phyloP scores from a whole-genome alignment of 2,113 vertebrate genomes.

The Azemiops feae region DNA sequence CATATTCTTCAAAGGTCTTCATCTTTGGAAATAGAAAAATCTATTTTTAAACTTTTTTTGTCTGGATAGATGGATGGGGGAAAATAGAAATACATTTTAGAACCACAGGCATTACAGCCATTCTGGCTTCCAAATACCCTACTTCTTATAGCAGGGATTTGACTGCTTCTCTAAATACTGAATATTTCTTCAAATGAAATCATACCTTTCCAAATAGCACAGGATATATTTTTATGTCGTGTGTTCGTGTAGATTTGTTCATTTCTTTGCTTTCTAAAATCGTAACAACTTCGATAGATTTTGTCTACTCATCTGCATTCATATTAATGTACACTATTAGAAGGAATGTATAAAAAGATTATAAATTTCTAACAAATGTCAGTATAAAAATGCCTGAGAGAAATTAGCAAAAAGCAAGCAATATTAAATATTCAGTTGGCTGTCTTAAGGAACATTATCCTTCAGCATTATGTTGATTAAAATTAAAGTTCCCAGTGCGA shows the following conservation, averaged over 20 bases:
- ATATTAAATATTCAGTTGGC: neutral
- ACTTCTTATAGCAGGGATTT: neutral
- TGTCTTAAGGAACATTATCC: neutral
- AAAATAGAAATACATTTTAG: neutral
- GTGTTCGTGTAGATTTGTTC: neutral
- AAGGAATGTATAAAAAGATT: neutral
- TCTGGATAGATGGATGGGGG: neutral
- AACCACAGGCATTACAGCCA: neutral
- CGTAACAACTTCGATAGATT: neutral
- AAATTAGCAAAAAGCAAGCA: slow-evolving; percentile 15
- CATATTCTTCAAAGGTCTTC: neutral
- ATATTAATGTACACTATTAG: neutral
- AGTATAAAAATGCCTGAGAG: neutral
- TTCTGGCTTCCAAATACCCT: neutral
- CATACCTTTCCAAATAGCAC: neutral
- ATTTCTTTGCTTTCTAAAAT: neutral
- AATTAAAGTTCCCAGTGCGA: neutral
- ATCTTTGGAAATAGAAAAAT: neutral
- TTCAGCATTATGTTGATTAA: slow-evolving; percentile 17
- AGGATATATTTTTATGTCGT: neutral
- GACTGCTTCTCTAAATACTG: neutral
- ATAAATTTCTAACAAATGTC: neutral
- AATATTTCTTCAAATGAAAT: neutral
- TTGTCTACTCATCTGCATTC: neutral
- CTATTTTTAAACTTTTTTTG: neutral